These are phyloP conservation scores for Stenichneumon culpator DNA, from an alignment of 2,888 invertebrate species.

Conservation along the genomic window DNA sequence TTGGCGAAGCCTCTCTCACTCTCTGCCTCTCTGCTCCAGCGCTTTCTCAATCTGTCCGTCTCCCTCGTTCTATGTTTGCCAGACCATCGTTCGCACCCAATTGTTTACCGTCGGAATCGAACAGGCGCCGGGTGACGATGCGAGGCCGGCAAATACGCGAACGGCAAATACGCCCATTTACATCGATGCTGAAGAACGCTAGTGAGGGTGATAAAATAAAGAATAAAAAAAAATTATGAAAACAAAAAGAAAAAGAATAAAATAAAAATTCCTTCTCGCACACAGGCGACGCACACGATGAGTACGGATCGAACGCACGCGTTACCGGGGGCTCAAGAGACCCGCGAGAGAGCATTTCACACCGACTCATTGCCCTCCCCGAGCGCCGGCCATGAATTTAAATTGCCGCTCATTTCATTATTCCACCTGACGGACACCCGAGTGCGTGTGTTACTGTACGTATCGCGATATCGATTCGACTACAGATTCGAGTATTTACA, in stretches of 20 bases:
- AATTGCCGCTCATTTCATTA: constrained; percentile 68
- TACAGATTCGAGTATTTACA: constrained; percentile 19
- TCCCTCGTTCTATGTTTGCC: constrained; percentile 56
- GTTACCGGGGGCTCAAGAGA: constrained; percentile 5
- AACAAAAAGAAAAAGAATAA: neutral
- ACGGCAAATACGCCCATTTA: constrained; percentile 66
- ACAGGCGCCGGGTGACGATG: constrained; percentile 61
- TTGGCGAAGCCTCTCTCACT: constrained; percentile 50
- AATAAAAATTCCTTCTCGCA: neutral
- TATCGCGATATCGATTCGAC: constrained; percentile 23
- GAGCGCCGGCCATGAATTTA: constrained; percentile 63
- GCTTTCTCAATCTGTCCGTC: constrained; percentile 17
- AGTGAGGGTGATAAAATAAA: constrained; percentile 13
- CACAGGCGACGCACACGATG: neutral
- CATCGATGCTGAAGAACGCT: constrained; percentile 53
- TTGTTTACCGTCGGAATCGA: constrained; percentile 67
- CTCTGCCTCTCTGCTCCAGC: constrained; percentile 25
- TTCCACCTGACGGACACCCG: constrained; percentile 56
- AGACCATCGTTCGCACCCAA: constrained; percentile 64
- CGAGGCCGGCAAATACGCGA: constrained; percentile 52
- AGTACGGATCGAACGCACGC: neutral
- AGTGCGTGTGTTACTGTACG: constrained; percentile 23
- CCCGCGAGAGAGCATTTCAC: constrained; percentile 55
- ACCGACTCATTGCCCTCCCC: constrained; percentile 30
- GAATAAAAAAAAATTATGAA: neutral